Percentiles rank a stretch among this genome's conserved stretches.
phyloP scores from a whole-genome alignment of 2,797 vertebrate species.

The Oreortyx pictus region DNA sequence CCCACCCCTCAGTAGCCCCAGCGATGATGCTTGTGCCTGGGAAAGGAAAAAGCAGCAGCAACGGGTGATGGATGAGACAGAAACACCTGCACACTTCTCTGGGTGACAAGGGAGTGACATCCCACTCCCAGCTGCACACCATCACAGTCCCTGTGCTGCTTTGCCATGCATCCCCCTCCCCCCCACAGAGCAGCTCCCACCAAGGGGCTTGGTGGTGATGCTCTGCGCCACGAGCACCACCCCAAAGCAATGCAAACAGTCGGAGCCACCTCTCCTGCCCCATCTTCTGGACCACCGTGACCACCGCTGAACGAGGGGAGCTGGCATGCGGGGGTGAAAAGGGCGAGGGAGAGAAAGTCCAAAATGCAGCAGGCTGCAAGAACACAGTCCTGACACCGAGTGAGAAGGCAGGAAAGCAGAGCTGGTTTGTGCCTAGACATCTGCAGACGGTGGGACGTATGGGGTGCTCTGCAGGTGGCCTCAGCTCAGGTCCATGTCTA shows the following conservation, averaged over 20 bases:
- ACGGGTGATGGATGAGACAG: not conserved
- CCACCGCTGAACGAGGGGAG: not conserved
- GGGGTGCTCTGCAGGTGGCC: not conserved
- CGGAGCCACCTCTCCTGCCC: not conserved
- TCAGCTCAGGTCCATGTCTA: constrained; percentile 12
- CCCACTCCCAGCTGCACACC: too few species aligned
- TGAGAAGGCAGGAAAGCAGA: not conserved
- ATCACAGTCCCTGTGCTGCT: not conserved
- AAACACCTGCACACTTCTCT: not conserved
- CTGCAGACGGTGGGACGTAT: not conserved
- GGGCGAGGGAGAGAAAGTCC: not conserved
- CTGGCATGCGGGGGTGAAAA: fast-evolving
- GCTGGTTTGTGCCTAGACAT: not conserved
- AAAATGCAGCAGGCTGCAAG: not conserved
- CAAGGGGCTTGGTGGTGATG: not conserved
- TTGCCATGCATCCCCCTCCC: not conserved
- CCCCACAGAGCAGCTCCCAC: not conserved
- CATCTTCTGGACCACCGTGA: fast-evolving
- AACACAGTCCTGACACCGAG: not conserved
- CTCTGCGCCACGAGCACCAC: not conserved
- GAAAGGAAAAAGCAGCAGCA: not conserved
- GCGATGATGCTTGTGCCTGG: not conserved
- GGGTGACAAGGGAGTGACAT: too few species aligned
- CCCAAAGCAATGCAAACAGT: fast-evolving
- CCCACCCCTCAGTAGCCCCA: not conserved